Conservation (phyloP, 1,140 invertebrate genomes). For the Zaprionus gabonicus region DNA sequence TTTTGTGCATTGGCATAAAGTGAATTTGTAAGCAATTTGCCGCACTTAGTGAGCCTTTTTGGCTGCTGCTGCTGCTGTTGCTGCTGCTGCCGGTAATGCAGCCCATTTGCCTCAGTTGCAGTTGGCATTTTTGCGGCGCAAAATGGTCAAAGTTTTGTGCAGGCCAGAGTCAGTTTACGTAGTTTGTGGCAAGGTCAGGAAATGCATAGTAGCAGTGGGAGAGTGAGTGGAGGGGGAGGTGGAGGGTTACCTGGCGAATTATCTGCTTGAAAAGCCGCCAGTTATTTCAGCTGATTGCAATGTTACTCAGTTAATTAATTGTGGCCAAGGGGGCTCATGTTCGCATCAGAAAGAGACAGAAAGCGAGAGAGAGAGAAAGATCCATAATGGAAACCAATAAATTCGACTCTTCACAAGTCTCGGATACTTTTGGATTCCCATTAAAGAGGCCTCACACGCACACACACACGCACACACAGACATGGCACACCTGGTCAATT, state of each 20-base stretch:
- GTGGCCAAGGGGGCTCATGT: conserved; percentile 27
- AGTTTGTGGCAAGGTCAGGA: conserved; percentile 31
- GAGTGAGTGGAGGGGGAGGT: neutral
- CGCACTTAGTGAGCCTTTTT: conserved; percentile 38
- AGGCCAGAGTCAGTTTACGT: conserved; percentile 34
- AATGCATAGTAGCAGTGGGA: neutral
- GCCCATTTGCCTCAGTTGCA: conserved; percentile 37
- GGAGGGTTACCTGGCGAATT: neutral
- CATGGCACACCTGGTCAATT: conserved; percentile 50
- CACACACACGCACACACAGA: neutral
- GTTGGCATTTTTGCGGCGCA: conserved; percentile 35
- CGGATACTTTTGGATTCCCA: conserved; percentile 1
- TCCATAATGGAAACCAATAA: conserved; percentile 67
- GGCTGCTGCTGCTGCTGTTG: neutral
- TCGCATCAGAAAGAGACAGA: neutral
- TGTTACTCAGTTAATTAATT: conserved; percentile 65
- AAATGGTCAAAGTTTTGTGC: conserved; percentile 46
- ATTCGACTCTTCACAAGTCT: conserved; percentile 27
- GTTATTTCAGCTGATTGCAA: conserved; percentile 22
- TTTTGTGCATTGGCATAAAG: conserved; percentile 49
- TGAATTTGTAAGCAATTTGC: conserved; percentile 74
- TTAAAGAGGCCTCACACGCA: conserved; percentile 41
- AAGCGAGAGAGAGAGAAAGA: too few relatives aligned
- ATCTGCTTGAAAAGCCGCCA: conserved; percentile 7
- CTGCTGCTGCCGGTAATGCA: neutral